Evolutionary conservation across 2,888 invertebrate genomes (phyloP), one percentile per base, ranked within the genome.

Genomic region (Rotaria macrura): DNA sequence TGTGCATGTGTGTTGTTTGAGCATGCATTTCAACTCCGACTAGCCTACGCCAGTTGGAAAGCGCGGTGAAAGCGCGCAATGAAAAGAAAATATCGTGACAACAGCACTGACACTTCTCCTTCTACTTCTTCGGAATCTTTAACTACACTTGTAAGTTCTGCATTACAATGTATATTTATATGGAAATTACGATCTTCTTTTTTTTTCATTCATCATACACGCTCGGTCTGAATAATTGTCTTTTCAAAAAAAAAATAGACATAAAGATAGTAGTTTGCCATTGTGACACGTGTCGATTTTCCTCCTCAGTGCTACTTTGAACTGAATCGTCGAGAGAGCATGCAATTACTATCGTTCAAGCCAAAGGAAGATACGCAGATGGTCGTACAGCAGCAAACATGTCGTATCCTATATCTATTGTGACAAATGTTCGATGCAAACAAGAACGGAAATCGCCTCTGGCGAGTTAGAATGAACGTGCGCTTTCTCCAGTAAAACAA

Each of bases 61-160:
- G 34, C 65, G 65, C 65, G 34, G 65, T 65, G 65, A 34, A 65
- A 65, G 34, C 65, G 65, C 65, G 65, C 65, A 65, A 79, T 79
- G 79, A 79, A 79, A 79, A 79, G 79, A 79, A 79, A 79, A 79
- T 79, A 79, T 79, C 79, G 79, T 79, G 79, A 40, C 79, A 79
- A 65, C 65, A 65, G 65, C 65, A 65, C 34, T 65, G 65, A 65
- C 34, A 65, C 65, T 34, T 65, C 65, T 65, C 65, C 65, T 29
- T 65, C 65, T 34, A 65, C 65, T 65, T 34, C 65, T 65, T 65
- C 29, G 65, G 65, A 65, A 65, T 65, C 65, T 65, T 65, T 34
- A 65, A 65, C 65, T 29, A 38, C 29, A 65, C 65, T 65, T 34
- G 65, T 65, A 65, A 65, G 65, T 65, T 65, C 14, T 29, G 17